These are phyloP conservation scores for Heteromyza rotundicornis DNA, from an alignment of 2,888 invertebrate species.

Conservation along the genomic window DNA sequence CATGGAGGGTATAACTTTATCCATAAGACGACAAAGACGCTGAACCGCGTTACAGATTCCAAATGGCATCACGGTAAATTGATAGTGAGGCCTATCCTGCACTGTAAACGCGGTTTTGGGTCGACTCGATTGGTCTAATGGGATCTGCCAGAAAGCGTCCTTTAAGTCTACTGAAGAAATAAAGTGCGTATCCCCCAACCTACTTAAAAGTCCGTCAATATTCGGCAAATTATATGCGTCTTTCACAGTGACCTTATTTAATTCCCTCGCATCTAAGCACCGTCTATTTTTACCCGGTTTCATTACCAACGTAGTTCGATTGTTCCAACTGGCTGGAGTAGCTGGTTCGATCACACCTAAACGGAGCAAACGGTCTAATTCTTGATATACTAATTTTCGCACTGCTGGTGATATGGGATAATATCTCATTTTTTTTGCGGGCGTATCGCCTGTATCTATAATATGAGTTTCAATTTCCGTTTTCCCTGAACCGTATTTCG, in stretches of 20 bases:
- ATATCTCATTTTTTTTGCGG: neutral
- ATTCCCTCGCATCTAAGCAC: neutral
- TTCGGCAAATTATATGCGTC: neutral
- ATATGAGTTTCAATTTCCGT: neutral
- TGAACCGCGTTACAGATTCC: slow-evolving; percentile 13
- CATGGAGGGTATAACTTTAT: slow-evolving; percentile 5
- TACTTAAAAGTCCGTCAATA: neutral
- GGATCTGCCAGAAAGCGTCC: slow-evolving; percentile 18
- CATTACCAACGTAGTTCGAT: neutral
- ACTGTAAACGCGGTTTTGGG: neutral
- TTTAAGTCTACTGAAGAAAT: neutral
- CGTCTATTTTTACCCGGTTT: neutral
- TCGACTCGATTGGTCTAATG: slow-evolving; percentile 5
- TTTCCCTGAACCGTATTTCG: neutral
- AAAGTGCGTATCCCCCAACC: neutral
- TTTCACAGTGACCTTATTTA: neutral
- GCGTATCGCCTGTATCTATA: neutral
- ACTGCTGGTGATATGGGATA: neutral
- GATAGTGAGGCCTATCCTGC: neutral
- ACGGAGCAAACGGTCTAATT: neutral
- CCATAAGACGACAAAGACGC: slow-evolving; percentile 29
- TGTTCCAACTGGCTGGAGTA: neutral
- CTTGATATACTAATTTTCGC: neutral
- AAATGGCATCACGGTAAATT: slow-evolving; percentile 20
- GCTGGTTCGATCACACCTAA: neutral